These are phyloP conservation scores for Bursaphelenchus okinawaensis DNA, from an alignment of 2,888 invertebrate species.

Conservation along the genomic window DNA sequence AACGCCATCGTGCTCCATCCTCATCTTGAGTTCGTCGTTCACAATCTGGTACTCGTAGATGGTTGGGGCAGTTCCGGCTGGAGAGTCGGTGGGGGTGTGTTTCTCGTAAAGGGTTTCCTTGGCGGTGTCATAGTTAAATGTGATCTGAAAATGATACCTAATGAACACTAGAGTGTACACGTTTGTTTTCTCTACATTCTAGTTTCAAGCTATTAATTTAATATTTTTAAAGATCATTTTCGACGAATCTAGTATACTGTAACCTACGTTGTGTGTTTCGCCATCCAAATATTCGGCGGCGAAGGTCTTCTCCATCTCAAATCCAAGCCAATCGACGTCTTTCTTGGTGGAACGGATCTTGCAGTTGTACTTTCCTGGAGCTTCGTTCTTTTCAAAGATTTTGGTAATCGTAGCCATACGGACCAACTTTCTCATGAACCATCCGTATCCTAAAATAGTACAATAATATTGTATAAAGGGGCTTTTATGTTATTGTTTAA, in stretches of 20 bases:
- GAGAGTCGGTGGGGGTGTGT: slow-evolving; percentile 16
- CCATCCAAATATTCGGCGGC: slow-evolving; percentile 50
- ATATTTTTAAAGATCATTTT: no score
- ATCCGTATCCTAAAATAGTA: slow-evolving; percentile 25
- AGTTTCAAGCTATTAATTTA: slow-evolving; percentile 1
- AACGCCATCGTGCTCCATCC: not conserved
- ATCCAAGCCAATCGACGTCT: slow-evolving; percentile 46
- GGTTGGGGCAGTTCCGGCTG: slow-evolving; percentile 52
- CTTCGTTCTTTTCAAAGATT: slow-evolving; percentile 26
- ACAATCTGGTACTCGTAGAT: slow-evolving; percentile 42
- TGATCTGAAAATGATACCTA: slow-evolving; percentile 31
- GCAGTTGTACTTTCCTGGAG: slow-evolving; percentile 29
- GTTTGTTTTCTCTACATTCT: not conserved
- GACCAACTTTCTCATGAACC: slow-evolving; percentile 37
- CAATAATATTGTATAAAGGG: not conserved
- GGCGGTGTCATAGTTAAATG: slow-evolving; percentile 26
- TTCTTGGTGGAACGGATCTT: slow-evolving; percentile 52
- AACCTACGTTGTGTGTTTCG: slow-evolving; percentile 44
- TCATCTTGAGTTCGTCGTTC: slow-evolving; percentile 10
- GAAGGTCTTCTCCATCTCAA: slow-evolving; percentile 46
- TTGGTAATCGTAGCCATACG: slow-evolving; percentile 30
- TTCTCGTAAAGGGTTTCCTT: slow-evolving; percentile 27
- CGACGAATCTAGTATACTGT: no score
- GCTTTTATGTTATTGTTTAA: no score
- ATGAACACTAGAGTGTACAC: no score